A percentile compares a stretch with the other conserved stretches of the same genome.
Conservation (phyloP, 2,113 vertebrate genomes). For the Seriola quinqueradiata region DNA sequence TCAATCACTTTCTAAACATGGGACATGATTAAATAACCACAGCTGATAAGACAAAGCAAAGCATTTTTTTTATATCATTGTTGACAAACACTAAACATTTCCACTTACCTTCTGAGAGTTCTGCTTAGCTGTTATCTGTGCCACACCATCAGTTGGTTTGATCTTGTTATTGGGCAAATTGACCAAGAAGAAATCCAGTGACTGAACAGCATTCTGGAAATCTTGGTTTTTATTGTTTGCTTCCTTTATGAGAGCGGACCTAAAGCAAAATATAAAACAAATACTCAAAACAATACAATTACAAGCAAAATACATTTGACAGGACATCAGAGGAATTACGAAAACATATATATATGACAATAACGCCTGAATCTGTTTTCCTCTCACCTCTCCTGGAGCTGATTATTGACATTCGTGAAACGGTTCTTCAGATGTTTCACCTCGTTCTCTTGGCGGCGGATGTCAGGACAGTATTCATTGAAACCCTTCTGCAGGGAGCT, state of each 20-base stretch:
- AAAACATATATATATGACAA: not conserved
- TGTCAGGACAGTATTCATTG: constrained; percentile 92
- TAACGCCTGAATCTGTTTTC: not conserved
- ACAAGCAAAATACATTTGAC: not conserved
- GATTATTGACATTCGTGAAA: constrained; percentile 86
- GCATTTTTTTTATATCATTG: not conserved
- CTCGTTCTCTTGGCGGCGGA: constrained; percentile 87
- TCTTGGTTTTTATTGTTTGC: constrained; percentile 87
- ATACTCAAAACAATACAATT: no score
- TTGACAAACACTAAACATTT: not conserved
- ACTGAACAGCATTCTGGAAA: constrained; percentile 89
- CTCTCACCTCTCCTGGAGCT: constrained; percentile 91
- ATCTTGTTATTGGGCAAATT: constrained; percentile 88
- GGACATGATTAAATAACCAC: not conserved
- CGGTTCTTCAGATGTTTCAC: constrained; percentile 92
- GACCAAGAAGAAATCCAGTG: constrained; percentile 90
- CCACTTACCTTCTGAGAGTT: constrained; percentile 89
- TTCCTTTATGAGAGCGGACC: constrained; percentile 87
- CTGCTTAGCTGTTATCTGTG: constrained; percentile 87
- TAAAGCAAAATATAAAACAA: constrained; percentile 56
- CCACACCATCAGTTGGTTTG: constrained; percentile 83
- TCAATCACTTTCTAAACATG: constrained; percentile 87
- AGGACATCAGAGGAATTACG: not conserved
- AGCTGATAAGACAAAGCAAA: not conserved
- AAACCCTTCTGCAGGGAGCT: constrained; percentile 88